These are phyloP conservation scores for Myxocyprinus asiaticus DNA, from an alignment of 2,113 vertebrate genomes.

Conservation along the genomic window DNA sequence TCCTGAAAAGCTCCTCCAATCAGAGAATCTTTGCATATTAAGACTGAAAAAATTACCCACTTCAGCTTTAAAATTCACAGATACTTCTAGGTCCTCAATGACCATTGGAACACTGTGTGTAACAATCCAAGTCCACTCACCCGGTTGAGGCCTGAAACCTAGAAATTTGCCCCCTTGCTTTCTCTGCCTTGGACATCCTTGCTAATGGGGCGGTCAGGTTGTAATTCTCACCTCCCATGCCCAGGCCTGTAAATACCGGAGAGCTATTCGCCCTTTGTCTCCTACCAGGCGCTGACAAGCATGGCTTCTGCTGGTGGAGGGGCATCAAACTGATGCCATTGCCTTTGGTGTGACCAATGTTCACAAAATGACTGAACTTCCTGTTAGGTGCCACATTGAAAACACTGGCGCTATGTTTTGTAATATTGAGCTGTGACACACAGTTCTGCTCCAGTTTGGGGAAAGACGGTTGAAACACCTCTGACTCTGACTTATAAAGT, in stretches of 20 bases:
- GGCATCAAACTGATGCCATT: conserved; percentile 42
- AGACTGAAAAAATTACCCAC: too few species aligned
- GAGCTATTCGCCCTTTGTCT: conserved; percentile 66
- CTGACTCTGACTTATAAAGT: conserved; percentile 75
- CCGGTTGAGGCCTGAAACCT: conserved; percentile 62
- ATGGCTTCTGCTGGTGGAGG: conserved; percentile 64
- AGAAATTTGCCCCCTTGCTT: conserved; percentile 58
- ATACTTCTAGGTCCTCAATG: too few species aligned
- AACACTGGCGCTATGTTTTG: conserved; percentile 62
- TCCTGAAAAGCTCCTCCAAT: too few species aligned
- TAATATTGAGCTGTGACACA: conserved; percentile 55
- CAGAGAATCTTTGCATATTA: too few species aligned
- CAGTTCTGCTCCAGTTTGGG: conserved; percentile 53
- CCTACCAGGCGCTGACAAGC: conserved; percentile 57
- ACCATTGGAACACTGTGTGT: too few species aligned
- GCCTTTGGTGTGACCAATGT: conserved; percentile 50
- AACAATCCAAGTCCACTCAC: conserved; percentile 44
- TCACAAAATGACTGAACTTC: conserved; percentile 54
- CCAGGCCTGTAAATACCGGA: conserved; percentile 64
- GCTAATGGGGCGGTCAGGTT: conserved; percentile 66
- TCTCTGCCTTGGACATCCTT: conserved; percentile 57
- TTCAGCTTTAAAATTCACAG: too few species aligned
- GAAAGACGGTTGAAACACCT: conserved; percentile 58
- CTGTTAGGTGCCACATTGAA: conserved; percentile 68
- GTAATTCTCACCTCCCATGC: conserved; percentile 74